These are phyloP conservation scores for Philhelius pedissequus DNA, from an alignment of 2,888 invertebrate species.

Conservation along the genomic window DNA sequence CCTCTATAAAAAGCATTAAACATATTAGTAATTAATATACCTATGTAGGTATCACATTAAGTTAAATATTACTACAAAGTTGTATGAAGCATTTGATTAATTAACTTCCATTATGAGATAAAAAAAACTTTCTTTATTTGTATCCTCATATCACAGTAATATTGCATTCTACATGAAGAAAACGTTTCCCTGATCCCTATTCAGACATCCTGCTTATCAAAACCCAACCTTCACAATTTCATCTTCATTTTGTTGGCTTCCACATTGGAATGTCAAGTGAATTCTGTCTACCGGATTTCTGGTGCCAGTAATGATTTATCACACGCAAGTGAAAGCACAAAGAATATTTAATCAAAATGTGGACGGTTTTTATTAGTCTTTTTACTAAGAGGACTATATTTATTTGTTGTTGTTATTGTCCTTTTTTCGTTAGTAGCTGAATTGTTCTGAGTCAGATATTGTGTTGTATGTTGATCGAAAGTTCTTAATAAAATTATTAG, in stretches of 20 bases:
- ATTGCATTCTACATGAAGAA: background rate
- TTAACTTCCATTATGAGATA: constrained; percentile 44
- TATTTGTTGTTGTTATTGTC: too few relatives aligned
- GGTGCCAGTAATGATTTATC: constrained; percentile 8
- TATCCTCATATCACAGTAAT: constrained; percentile 13
- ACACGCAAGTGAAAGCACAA: constrained; percentile 12
- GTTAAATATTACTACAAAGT: constrained; percentile 2
- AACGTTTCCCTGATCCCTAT: background rate
- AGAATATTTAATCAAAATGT: too few relatives aligned
- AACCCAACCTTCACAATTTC: background rate
- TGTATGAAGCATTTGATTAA: constrained; percentile 43
- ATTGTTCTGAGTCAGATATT: too few relatives aligned
- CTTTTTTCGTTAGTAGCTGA: too few relatives aligned
- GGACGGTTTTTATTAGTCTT: too few relatives aligned
- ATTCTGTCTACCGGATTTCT: background rate
- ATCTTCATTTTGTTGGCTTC: background rate
- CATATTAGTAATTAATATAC: constrained; percentile 1
- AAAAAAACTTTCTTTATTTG: constrained; percentile 37
- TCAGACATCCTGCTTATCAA: background rate
- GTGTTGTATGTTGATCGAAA: too few relatives aligned
- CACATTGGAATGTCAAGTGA: constrained; percentile 7
- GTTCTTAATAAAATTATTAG: too few relatives aligned
- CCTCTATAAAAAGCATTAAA: background rate
- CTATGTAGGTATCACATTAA: background rate
- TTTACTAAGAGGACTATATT: too few relatives aligned